Evolutionary conservation across 2,113 vertebrate species (phyloP).

Genomic region (Hymenochirus boettgeri): DNA sequence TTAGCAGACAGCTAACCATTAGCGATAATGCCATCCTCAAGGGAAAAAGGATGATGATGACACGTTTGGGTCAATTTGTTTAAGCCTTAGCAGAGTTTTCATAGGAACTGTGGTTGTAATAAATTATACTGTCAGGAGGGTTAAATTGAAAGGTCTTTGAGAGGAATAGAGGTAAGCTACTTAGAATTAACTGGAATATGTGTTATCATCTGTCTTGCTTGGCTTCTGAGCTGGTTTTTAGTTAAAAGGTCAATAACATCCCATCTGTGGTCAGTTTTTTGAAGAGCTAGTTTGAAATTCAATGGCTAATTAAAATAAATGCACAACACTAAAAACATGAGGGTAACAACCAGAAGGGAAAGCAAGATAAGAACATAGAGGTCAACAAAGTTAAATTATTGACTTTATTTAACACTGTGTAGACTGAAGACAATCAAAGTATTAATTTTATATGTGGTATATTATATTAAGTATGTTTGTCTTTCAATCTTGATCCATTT

Average conservation of each 20-base stretch:
- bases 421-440: background rate
- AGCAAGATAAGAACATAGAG: background rate
- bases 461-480: no score
- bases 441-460: no score
- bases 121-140: slow-evolving; percentile 21
- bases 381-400: background rate
- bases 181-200: slow-evolving; percentile 16
- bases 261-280: slow-evolving; percentile 7
- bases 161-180: slow-evolving; percentile 15
- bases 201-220: slow-evolving; percentile 2
- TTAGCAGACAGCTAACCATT: slow-evolving; percentile 3
- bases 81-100: slow-evolving; percentile 19
- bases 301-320: slow-evolving; percentile 25
- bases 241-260: slow-evolving; percentile 14
- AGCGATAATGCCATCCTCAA: slow-evolving; percentile 5
- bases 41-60: slow-evolving; percentile 14
- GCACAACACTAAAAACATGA: background rate
- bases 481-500: no score
- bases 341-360: background rate
- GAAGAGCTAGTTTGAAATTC: slow-evolving; percentile 22
- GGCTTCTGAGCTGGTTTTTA: background rate
- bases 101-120: slow-evolving; percentile 12
- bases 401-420: background rate
- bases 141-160: slow-evolving; percentile 3
- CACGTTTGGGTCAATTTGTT: slow-evolving; percentile 21